Evolutionary conservation across 2,888 invertebrate genomes (phyloP).

Genomic region (Thyatira batis): DNA sequence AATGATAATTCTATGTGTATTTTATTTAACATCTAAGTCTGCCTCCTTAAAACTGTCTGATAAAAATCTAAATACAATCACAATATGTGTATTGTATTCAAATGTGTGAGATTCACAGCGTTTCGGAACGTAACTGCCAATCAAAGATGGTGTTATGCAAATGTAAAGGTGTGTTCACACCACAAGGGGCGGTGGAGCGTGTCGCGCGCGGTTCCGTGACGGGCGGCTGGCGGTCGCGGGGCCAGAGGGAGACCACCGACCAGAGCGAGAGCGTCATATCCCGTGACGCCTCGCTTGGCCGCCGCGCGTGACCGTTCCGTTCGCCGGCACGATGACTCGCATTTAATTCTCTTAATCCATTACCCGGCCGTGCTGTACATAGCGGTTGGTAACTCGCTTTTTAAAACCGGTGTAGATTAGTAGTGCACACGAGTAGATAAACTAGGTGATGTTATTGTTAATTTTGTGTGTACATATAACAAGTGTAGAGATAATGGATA

Average conservation of each 20-base stretch:
- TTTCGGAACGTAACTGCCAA: conserved; percentile 20
- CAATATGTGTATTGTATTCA: not conserved
- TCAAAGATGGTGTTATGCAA: conserved; percentile 54
- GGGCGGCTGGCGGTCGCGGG: conserved; percentile 20
- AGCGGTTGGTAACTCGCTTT: conserved; percentile 66
- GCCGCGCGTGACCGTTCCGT: conserved; percentile 74
- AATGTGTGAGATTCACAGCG: not conserved
- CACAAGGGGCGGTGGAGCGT: conserved; percentile 47
- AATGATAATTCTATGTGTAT: too few relatives aligned
- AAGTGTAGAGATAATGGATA: too few relatives aligned
- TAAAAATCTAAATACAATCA: not conserved
- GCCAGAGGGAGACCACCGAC: conserved; percentile 13
- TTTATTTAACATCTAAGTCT: not conserved
- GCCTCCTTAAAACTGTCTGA: not conserved
- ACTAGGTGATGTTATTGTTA: conserved; percentile 4
- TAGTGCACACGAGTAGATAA: conserved; percentile 6
- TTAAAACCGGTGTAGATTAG: conserved; percentile 56
- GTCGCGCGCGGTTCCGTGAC: conserved; percentile 45
- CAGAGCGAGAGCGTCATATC: conserved; percentile 51
- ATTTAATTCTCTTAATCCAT: conserved; percentile 61
- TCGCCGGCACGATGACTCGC: conserved; percentile 69
- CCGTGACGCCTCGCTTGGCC: conserved; percentile 59
- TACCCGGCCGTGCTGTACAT: conserved; percentile 47
- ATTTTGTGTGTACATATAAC: not conserved
- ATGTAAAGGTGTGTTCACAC: conserved; percentile 71